These are phyloP conservation scores for Girardia tigrina DNA, from an alignment of 2,888 invertebrate species.

Conservation along the genomic window DNA sequence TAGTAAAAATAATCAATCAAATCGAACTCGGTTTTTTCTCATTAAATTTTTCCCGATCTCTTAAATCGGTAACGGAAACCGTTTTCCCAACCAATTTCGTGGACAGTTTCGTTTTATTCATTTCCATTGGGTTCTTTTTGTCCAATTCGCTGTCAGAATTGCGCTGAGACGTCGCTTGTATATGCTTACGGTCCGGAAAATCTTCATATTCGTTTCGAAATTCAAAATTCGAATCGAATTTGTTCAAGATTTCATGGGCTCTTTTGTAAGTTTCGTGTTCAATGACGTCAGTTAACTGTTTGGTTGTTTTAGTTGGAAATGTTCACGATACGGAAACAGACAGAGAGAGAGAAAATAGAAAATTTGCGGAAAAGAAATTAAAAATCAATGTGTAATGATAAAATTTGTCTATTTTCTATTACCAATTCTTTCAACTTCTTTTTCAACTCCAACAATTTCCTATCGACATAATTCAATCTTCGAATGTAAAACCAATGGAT, in stretches of 20 bases:
- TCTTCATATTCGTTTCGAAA: slow-evolving; percentile 5
- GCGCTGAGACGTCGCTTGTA: neutral
- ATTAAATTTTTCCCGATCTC: neutral
- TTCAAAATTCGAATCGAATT: slow-evolving; percentile 59
- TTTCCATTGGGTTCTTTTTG: neutral
- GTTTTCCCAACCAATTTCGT: neutral
- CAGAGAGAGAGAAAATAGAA: too few species aligned
- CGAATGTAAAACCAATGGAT: slow-evolving; percentile 72
- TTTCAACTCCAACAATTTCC: slow-evolving; percentile 54
- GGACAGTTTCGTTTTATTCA: neutral
- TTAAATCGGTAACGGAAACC: neutral
- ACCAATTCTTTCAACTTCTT: neutral
- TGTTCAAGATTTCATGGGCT: slow-evolving; percentile 72
- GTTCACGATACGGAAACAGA: neutral
- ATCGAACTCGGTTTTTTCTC: neutral
- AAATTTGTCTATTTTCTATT: too few species aligned
- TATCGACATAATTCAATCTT: slow-evolving; percentile 50
- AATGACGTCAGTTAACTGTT: slow-evolving; percentile 72
- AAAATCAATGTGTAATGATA: too few species aligned
- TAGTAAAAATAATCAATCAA: too few species aligned
- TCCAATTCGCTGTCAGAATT: slow-evolving; percentile 6
- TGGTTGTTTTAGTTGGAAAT: neutral
- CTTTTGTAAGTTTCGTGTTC: slow-evolving; percentile 89
- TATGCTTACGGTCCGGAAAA: neutral
- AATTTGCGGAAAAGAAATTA: too few species aligned